phyloP scores from a whole-genome alignment of 1,140 invertebrate genomes.

The Dreissena rostriformis region DNA sequence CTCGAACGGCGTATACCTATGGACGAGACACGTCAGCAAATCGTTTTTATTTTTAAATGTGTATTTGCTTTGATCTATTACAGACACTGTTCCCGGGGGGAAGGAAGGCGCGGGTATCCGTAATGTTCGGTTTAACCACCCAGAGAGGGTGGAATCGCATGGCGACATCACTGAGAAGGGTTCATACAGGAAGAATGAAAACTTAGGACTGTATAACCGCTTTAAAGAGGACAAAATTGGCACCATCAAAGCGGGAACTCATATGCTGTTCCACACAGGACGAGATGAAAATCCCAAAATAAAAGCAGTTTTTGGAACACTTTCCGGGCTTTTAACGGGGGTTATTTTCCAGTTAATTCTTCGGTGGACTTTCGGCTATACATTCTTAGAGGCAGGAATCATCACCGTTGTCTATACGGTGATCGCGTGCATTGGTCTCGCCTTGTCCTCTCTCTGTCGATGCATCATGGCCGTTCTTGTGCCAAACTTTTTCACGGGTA shows the following conservation, averaged over 20 bases:
- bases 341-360: slow-evolving; percentile 25
- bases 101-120: too few species aligned
- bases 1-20: too few species aligned
- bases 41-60: too few species aligned
- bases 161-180: too few species aligned
- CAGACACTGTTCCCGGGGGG: too few species aligned
- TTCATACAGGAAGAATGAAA: too few species aligned
- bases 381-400: slow-evolving; percentile 24
- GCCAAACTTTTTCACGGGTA: slow-evolving; percentile 50
- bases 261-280: slow-evolving; percentile 44
- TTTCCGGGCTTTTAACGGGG: slow-evolving; percentile 24
- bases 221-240: not conserved
- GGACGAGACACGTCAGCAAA: too few species aligned
- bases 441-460: slow-evolving; percentile 16
- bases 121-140: too few species aligned
- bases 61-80: too few species aligned
- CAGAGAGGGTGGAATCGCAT: too few species aligned
- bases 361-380: slow-evolving; percentile 32
- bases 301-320: slow-evolving; percentile 29
- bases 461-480: slow-evolving; percentile 42
- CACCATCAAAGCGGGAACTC: not conserved
- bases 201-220: not conserved
- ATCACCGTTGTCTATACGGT: slow-evolving; percentile 3
- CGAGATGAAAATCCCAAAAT: slow-evolving; percentile 39
- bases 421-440: slow-evolving; percentile 28